Conservation (phyloP, 2,113 vertebrate species). For the Pelodiscus sinensis region DNA sequence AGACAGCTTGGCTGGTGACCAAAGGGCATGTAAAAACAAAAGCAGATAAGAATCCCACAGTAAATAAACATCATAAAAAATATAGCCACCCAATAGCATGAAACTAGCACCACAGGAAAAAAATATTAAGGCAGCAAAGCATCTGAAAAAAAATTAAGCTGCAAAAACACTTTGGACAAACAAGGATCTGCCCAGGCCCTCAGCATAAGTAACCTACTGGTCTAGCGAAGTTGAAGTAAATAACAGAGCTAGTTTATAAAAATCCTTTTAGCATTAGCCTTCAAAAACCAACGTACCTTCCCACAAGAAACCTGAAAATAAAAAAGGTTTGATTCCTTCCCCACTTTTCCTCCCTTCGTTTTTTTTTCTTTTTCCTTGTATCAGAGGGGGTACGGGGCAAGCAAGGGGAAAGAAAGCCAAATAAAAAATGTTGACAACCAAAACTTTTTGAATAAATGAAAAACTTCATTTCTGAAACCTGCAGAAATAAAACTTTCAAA, state of each 20-base stretch:
- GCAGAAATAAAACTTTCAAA: background rate
- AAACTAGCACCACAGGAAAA: slow-evolving; percentile 32
- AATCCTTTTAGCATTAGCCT: background rate
- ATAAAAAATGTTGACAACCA: background rate
- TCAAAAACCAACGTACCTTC: background rate
- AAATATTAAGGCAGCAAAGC: background rate
- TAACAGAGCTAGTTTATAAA: background rate
- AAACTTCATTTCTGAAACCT: background rate
- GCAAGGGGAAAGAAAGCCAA: background rate
- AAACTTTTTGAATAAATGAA: background rate
- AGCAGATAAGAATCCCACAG: slow-evolving; percentile 39
- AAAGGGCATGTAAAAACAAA: slow-evolving; percentile 41
- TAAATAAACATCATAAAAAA: slow-evolving; percentile 30
- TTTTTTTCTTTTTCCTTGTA: background rate
- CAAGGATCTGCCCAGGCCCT: background rate
- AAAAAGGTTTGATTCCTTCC: background rate
- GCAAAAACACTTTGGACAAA: slow-evolving; percentile 5
- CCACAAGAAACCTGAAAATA: background rate
- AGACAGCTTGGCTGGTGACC: background rate
- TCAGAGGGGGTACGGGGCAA: background rate
- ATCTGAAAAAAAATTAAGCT: slow-evolving; percentile 13
- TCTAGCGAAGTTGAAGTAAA: background rate
- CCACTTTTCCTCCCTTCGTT: background rate
- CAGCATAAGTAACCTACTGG: background rate
- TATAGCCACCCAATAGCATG: background rate